Evolutionary conservation across 2,888 invertebrate genomes (phyloP).

Genomic region (Lampropteryx suffumata): DNA sequence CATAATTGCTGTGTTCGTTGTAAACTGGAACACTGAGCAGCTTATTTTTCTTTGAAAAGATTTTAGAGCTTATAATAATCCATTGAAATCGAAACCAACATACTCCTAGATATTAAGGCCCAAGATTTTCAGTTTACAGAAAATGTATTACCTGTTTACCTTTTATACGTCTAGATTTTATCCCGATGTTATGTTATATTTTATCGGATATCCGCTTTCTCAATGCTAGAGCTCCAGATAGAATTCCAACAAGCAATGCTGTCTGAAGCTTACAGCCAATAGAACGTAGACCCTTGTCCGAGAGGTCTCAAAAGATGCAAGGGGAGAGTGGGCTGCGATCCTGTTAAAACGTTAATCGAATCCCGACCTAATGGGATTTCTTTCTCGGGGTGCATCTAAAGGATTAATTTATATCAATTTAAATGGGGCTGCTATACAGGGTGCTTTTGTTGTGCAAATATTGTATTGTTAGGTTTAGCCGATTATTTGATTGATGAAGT

Average conservation of each 20-base stretch:
- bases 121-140: too few relatives aligned
- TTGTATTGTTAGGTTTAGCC: constrained; percentile 8
- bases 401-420: constrained; percentile 83
- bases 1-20: too few relatives aligned
- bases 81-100: too few relatives aligned
- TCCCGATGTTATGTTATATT: too few relatives aligned
- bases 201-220: too few relatives aligned
- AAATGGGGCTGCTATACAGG: constrained; percentile 68
- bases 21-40: too few relatives aligned
- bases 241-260: background rate
- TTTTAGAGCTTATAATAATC: too few relatives aligned
- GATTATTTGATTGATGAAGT: constrained; percentile 23
- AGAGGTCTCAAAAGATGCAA: constrained; percentile 22
- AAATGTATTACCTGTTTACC: too few relatives aligned
- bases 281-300: background rate
- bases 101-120: too few relatives aligned
- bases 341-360: constrained; percentile 81
- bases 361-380: constrained; percentile 80
- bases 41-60: too few relatives aligned
- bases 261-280: constrained; percentile 17
- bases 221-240: background rate
- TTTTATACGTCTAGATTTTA: too few relatives aligned
- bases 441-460: constrained; percentile 34
- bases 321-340: constrained; percentile 39
- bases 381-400: constrained; percentile 80